Conservation (phyloP, 2,113 vertebrate genomes). For the Proteles cristata region DNA sequence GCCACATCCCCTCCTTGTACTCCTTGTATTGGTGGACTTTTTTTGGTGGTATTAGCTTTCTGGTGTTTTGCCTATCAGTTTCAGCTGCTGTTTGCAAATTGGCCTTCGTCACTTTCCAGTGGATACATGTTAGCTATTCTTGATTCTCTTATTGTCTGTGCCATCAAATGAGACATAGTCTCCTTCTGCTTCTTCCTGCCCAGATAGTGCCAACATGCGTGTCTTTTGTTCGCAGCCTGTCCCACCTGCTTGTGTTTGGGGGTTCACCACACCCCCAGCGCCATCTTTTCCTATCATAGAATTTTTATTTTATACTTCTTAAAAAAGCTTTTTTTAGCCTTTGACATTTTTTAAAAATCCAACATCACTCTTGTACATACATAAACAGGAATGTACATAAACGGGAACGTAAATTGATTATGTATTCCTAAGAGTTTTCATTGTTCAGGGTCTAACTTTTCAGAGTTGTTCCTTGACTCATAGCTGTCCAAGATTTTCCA, state of each 20-base stretch:
- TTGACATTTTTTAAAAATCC: neutral
- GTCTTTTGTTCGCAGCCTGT: neutral
- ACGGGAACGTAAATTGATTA: neutral
- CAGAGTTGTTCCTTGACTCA: neutral
- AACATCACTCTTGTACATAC: neutral
- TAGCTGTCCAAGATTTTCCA: neutral
- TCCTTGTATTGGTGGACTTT: neutral
- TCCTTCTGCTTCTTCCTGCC: neutral
- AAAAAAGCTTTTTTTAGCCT: neutral
- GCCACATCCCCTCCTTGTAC: neutral
- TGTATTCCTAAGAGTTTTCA: neutral
- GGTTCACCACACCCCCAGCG: neutral
- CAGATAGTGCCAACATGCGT: too few relatives aligned
- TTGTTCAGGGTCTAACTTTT: neutral
- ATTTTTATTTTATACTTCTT: neutral
- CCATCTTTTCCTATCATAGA: neutral
- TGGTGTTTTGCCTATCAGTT: neutral
- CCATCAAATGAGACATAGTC: neutral
- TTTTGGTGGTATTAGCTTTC: neutral
- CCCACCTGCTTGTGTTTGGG: neutral
- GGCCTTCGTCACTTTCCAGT: neutral
- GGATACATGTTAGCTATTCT: neutral
- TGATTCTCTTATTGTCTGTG: neutral
- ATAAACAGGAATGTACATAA: neutral
- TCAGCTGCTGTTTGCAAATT: neutral